Base-by-base conservation (phyloP, 2,113 vertebrate species). In the Pteronura brasiliensis region DNA sequence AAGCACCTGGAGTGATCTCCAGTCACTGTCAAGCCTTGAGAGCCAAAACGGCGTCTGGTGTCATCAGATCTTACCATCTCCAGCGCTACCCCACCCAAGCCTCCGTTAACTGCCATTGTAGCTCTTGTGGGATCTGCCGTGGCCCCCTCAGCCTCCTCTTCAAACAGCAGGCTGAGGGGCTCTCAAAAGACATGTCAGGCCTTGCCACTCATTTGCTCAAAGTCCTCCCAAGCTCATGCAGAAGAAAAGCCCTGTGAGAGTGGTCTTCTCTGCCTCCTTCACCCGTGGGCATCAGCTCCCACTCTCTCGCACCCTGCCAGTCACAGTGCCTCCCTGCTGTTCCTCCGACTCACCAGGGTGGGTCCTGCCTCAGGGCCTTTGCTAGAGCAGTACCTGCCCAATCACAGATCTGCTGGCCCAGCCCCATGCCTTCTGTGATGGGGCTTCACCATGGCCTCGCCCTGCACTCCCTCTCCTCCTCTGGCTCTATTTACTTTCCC, bases 61-160 rank as follows among this genome's bases (percentile, higher is more conserved):
- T 3, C 5, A 25, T 31, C 3, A 27, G 72, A 17, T 49, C 67
- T 71, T 69, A 39, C 72, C 59, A 13, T 42, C n/a, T 29, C n/a
- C 2, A 1, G n/a, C 0, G 0, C 59, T 7, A 47, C 7, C 42
- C 69, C 27, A 31, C 61, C 79, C 25, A 0, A 77, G 65, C 79
- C 6, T 0, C 86, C 4, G 0, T 34, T 0, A 7, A 7, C 3
- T 1, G 29, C 61, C 34, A 3, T 10, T 1, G 18, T 0, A n/a
- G 39, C 11, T 63, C 72, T 69, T 18, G 81, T 3, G n/a, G 59
- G 55, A 7, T 3, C 27, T 12, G 47, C 3, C 17, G 31, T 3
- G 27, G 95, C 42, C 6, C 15, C 85, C 15, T 74, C 7, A 2
- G 82, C n/a, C 81, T 34, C 1, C 13, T 67, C 42, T 13, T 79